Conservation (phyloP, 2,113 vertebrate genomes). For the Rhineura floridana region DNA sequence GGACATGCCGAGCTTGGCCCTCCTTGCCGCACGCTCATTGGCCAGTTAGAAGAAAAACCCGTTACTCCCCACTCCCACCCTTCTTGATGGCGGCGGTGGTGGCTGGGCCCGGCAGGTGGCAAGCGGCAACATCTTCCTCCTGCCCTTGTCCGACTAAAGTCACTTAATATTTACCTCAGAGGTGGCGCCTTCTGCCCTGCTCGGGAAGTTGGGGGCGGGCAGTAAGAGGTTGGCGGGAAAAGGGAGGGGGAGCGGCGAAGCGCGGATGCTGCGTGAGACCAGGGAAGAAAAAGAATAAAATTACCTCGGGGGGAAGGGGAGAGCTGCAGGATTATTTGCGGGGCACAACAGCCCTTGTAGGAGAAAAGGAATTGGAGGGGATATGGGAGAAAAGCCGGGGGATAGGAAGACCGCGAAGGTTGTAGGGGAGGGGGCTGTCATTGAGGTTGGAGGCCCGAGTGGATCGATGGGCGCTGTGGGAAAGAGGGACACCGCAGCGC, state of each 20-base stretch:
- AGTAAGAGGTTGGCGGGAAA: not conserved
- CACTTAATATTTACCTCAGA: not conserved
- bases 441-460: no score
- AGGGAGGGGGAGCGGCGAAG: not conserved
- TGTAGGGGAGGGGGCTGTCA: no score
- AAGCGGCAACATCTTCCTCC: not conserved
- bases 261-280: no score
- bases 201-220: no score
- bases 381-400: not conserved
- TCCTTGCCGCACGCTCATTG: conserved; percentile 40
- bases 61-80: not conserved
- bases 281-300: no score
- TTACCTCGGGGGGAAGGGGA: not conserved
- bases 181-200: not conserved
- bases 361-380: not conserved
- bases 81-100: not conserved
- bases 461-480: no score
- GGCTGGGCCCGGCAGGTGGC: not conserved
- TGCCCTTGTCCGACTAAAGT: not conserved
- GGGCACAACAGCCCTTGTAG: not conserved
- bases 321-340: not conserved
- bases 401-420: no score
- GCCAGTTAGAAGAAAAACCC: conserved; percentile 12
- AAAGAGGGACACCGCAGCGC: no score
- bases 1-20: no score